These are phyloP conservation scores for Chrysogorgia sp. DNA, from an alignment of 92 coral and sea anemone genomes.

Conservation along the genomic window DNA sequence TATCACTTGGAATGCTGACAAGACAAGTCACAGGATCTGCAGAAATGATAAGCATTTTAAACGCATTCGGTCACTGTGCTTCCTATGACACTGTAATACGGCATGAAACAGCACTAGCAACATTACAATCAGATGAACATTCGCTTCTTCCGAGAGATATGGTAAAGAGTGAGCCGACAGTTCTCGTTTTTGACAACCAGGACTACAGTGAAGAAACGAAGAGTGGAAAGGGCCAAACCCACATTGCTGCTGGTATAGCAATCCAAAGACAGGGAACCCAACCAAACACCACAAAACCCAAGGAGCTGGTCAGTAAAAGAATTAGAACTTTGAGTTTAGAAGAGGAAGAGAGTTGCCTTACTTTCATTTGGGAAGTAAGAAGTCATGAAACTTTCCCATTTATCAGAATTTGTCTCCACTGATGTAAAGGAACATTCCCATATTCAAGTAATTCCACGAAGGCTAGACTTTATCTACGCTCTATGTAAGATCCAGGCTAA, in stretches of 20 bases:
- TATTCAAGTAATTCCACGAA: not conserved
- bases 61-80: conserved; percentile 37
- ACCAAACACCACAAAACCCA: not conserved
- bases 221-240: conserved; percentile 46
- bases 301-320: conserved; percentile 21
- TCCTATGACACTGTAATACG: conserved; percentile 36
- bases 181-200: conserved; percentile 38
- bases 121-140: conserved; percentile 14
- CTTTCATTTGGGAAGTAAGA: conserved; percentile 18
- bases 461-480: conserved; percentile 16
- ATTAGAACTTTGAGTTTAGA: conserved; percentile 7
- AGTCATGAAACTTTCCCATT: conserved; percentile 21
- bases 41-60: conserved; percentile 32
- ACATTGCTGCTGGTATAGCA: conserved; percentile 36
- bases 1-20: conserved; percentile 27
- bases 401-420: conserved; percentile 33
- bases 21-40: conserved; percentile 37
- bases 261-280: conserved; percentile 16
- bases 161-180: conserved; percentile 27
- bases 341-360: conserved; percentile 20
- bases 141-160: conserved; percentile 33
- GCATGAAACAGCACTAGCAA: conserved; percentile 35
- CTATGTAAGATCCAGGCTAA: conserved; percentile 26
- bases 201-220: conserved; percentile 40
- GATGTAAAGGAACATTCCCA: conserved; percentile 22